Evolutionary conservation across 92 coral and sea anemone genomes (phyloP).

Genomic region (Phenganax subtilis): DNA sequence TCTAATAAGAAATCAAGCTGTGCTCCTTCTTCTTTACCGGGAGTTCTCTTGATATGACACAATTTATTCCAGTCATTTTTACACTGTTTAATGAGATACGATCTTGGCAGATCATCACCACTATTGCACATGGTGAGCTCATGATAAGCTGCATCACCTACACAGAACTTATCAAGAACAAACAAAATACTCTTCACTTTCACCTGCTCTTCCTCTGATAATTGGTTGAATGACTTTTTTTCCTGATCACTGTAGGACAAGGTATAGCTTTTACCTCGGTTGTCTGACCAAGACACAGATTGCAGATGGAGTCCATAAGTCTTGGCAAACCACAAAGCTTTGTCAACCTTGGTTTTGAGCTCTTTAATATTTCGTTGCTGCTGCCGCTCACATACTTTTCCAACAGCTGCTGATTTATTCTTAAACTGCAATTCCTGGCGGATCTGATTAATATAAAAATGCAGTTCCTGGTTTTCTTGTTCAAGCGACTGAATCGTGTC

Average conservation of each 20-base stretch:
- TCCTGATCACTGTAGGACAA: background rate
- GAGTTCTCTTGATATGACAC: slow-evolving; percentile 41
- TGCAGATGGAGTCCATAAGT: background rate
- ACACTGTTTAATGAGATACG: slow-evolving; percentile 55
- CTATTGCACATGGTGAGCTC: slow-evolving; percentile 35
- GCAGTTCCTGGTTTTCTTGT: background rate
- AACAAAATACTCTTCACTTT: background rate
- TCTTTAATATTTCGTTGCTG: background rate
- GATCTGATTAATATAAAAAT: background rate
- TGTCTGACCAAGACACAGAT: background rate
- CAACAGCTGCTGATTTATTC: background rate
- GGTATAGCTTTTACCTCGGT: background rate
- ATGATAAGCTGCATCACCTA: slow-evolving; percentile 52
- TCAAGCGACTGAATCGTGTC: background rate
- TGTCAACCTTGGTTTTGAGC: slow-evolving; percentile 7
- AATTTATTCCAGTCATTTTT: slow-evolving; percentile 41
- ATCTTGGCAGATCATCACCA: slow-evolving; percentile 43
- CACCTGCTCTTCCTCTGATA: background rate
- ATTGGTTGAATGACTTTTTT: background rate
- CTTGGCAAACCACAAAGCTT: slow-evolving; percentile 6
- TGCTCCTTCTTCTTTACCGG: slow-evolving; percentile 53
- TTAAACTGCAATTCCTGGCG: background rate
- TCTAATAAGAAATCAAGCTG: slow-evolving; percentile 46
- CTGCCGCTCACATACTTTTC: background rate
- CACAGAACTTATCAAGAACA: slow-evolving; percentile 44